These are phyloP conservation scores for Brachyopa scutellaris DNA, from an alignment of 2,888 invertebrate species.

Conservation along the genomic window DNA sequence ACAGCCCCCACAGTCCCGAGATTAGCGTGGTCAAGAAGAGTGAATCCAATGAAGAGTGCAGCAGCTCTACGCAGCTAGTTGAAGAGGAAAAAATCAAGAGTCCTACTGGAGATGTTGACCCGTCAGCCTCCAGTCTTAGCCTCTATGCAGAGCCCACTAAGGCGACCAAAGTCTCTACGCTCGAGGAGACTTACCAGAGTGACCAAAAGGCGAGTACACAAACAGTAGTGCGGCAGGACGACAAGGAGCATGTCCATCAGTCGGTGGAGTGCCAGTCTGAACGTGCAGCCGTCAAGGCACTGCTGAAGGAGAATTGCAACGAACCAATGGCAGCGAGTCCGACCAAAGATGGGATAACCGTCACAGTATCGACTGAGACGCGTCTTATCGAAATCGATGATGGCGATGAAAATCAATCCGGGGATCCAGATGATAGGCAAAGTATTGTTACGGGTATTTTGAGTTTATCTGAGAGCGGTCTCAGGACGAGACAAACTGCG, in stretches of 20 bases:
- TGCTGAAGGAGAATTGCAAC: constrained; percentile 72
- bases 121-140: constrained; percentile 69
- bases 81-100: constrained; percentile 48
- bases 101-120: background rate
- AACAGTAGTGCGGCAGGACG: constrained; percentile 72
- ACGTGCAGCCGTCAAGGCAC: constrained; percentile 77
- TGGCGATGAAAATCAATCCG: constrained; percentile 18
- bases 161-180: constrained; percentile 73
- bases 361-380: constrained; percentile 80
- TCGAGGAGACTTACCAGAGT: constrained; percentile 77
- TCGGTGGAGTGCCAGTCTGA: constrained; percentile 78
- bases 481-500: constrained; percentile 76
- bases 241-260: constrained; percentile 78
- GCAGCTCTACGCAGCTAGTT: constrained; percentile 33
- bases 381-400: constrained; percentile 78
- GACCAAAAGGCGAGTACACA: constrained; percentile 78
- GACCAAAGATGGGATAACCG: constrained; percentile 76
- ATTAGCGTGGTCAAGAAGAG: constrained; percentile 43
- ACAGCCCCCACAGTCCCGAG: constrained; percentile 53
- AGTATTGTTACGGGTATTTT: constrained; percentile 81
- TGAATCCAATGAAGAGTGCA: constrained; percentile 42
- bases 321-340: constrained; percentile 10
- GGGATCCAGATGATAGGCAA: constrained; percentile 80
- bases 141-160: background rate
- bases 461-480: constrained; percentile 81